These are phyloP conservation scores for Eristalis pertinax DNA, from an alignment of 2,888 invertebrate genomes.

Conservation along the genomic window DNA sequence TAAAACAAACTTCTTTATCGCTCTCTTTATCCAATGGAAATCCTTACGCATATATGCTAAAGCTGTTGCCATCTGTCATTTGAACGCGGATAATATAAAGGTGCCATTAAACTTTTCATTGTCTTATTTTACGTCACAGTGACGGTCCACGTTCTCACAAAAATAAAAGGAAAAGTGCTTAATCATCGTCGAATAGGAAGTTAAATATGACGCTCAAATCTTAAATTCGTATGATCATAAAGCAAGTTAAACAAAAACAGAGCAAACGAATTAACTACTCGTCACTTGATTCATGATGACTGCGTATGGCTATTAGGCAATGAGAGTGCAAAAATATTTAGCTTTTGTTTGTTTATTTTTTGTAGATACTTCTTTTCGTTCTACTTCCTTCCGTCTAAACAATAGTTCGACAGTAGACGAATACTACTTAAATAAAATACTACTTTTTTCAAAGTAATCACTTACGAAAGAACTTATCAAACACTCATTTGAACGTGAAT, in stretches of 20 bases:
- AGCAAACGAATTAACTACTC: background rate
- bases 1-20: no score
- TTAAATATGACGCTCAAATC: background rate
- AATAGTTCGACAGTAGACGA: no score
- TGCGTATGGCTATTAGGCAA: background rate
- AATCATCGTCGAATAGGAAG: background rate
- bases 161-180: background rate
- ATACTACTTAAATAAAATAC: no score
- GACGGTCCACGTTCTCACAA: background rate
- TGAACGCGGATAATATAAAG: background rate
- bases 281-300: background rate
- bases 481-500: background rate
- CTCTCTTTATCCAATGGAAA: background rate
- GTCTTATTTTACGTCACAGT: background rate
- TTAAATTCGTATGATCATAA: background rate
- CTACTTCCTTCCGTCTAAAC: background rate
- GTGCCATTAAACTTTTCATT: constrained; percentile 7
- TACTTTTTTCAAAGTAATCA: no score
- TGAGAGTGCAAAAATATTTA: background rate
- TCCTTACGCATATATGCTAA: background rate
- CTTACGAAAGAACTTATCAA: no score
- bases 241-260: background rate
- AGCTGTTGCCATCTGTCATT: background rate
- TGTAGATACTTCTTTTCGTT: background rate
- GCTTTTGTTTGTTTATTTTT: background rate